Conservation (phyloP, 2,113 vertebrate genomes). For the Orcinus orca region DNA sequence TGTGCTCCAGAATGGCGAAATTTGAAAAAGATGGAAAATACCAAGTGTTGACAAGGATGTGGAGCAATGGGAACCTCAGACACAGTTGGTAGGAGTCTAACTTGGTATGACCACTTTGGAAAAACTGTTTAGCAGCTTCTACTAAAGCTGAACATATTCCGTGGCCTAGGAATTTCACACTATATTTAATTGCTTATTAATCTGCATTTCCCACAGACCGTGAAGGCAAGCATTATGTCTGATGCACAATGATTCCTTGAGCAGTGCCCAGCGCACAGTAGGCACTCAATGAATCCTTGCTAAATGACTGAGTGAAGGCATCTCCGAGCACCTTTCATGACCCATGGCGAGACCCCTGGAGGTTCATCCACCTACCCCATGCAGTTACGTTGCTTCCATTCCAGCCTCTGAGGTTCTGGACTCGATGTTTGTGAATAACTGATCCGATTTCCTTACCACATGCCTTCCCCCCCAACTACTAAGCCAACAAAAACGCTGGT, state of each 20-base stretch:
- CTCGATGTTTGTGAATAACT: background rate
- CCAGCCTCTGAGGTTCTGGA: background rate
- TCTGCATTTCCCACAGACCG: background rate
- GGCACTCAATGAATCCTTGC: background rate
- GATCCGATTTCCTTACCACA: background rate
- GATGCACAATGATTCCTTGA: background rate
- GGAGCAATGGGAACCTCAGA: background rate
- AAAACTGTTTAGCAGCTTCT: background rate
- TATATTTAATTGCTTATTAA: background rate
- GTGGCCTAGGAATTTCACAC: background rate
- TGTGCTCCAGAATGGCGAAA: background rate
- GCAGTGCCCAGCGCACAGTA: background rate
- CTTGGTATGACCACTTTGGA: background rate
- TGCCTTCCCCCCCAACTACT: background rate
- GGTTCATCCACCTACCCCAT: too few relatives aligned
- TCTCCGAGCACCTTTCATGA: background rate
- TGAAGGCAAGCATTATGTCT: background rate
- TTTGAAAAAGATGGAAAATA: background rate
- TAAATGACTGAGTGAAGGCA: background rate
- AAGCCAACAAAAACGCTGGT: background rate
- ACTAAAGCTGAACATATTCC: background rate
- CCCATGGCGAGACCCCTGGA: background rate
- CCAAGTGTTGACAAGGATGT: background rate
- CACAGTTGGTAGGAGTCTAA: background rate
- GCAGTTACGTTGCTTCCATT: background rate